A percentile compares a stretch with the other conserved stretches of the same genome.
Conservation (phyloP, 1,140 invertebrate species). For the Philotrypesis tridentata region DNA sequence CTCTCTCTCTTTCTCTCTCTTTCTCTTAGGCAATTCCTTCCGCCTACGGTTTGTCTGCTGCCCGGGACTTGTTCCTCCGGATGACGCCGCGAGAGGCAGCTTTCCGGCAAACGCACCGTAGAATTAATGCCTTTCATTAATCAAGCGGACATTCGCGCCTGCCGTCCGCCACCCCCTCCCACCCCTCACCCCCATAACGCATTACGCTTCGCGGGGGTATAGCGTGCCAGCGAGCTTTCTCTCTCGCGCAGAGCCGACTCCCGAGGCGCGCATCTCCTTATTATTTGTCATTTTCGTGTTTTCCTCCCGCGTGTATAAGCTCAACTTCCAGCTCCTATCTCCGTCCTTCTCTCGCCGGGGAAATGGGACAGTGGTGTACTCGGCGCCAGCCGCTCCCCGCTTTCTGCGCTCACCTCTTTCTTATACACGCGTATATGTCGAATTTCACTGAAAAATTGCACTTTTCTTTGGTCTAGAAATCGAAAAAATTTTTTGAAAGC, state of each 20-base stretch:
- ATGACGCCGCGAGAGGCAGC: constrained; percentile 9
- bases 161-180: too few species aligned
- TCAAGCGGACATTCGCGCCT: constrained; percentile 41
- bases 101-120: neutral
- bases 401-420: too few species aligned
- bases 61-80: neutral
- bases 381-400: too few species aligned
- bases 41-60: neutral
- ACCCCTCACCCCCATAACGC: neutral
- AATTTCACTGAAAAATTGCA: too few species aligned
- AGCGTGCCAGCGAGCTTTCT: too few species aligned
- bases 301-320: constrained; percentile 13
- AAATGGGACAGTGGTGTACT: too few species aligned
- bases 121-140: constrained; percentile 53
- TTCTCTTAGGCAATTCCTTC: constrained; percentile 1
- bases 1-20: neutral
- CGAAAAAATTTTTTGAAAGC: too few species aligned
- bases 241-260: constrained; percentile 5
- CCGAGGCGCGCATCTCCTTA: constrained; percentile 51
- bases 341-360: neutral
- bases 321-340: neutral
- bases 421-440: too few species aligned
- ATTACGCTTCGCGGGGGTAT: neutral
- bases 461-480: too few species aligned
- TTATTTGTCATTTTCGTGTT: constrained; percentile 62